phyloP scores from a whole-genome alignment of 2,888 invertebrate species.

The Dynastes tityus region DNA sequence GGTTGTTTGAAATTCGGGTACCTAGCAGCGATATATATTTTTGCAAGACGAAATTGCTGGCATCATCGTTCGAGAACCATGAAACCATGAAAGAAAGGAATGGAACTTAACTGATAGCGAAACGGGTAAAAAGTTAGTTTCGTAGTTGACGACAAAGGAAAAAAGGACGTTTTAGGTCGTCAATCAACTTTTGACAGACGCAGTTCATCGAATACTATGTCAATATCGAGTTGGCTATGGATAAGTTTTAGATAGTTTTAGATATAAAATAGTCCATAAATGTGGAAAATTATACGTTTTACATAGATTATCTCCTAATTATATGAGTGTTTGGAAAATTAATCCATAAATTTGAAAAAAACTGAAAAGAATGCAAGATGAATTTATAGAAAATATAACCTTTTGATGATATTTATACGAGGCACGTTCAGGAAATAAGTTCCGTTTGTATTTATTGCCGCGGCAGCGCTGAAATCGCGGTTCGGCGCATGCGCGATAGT shows the following conservation, averaged over 20 bases:
- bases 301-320: too few relatives aligned
- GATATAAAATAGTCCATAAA: background rate
- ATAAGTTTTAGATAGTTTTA: background rate
- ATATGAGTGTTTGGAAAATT: too few relatives aligned
- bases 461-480: too few relatives aligned
- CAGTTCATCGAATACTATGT: conserved; percentile 10
- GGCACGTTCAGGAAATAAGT: too few relatives aligned
- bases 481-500: too few relatives aligned
- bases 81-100: background rate
- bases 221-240: conserved; percentile 6
- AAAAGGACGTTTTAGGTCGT: conserved; percentile 18
- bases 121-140: conserved; percentile 25
- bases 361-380: too few relatives aligned
- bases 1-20: background rate
- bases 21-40: too few relatives aligned
- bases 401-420: too few relatives aligned
- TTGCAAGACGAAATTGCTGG: background rate
- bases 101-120: background rate
- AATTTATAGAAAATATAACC: too few relatives aligned
- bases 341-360: too few relatives aligned
- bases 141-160: conserved; percentile 8
- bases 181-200: conserved; percentile 32
- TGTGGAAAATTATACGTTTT: too few relatives aligned
- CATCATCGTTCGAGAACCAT: background rate
- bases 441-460: too few relatives aligned